Evolutionary conservation across 2,797 vertebrate species (phyloP), one percentile per base, ranked within the genome.

Genomic region (Sphaeramia orbicularis): DNA sequence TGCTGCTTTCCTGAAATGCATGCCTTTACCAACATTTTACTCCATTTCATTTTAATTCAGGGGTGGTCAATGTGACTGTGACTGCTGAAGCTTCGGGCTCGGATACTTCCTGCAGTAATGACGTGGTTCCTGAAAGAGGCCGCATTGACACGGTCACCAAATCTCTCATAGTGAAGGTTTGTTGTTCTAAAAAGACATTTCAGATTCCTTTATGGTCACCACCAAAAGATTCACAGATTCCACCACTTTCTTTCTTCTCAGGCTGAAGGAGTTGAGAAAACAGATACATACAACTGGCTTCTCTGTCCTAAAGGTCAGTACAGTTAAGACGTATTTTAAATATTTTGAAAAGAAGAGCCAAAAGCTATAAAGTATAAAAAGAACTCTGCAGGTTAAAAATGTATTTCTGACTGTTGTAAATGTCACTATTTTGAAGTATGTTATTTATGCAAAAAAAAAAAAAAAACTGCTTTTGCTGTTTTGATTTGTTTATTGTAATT

Each of bases 71-170:
- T 16, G 91, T 97, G 65, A 86, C 91, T 0, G 86, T 95, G 38
- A 92, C 61, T 0, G 95, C 95, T 11, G 89, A 94, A 61, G 93
- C 95, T 3, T 16, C 93, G 41, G 3, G 50, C 0, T 94, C 94
- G 0, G 18, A 68, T 0, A 11, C 68, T 18, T 62, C 45, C 0
- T 97, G 96, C 86, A 76, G 80, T 43, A 90, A 90, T 35, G 90
- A 94, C 53, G 10, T 89, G 1, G 85, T 94, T 1, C 95, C 93
- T 11, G 78, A 87, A 0, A 84, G 86, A 62, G 95, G 95, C 15
- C 92, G 74, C 7, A 88, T 91, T 5, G 94, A 96, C 19, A 80
- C 76, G 32, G 88, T 93, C 54, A 92, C 84, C 8, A 65, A 47
- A 9, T 43, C 84, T 4, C 72, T 94, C 60, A 75, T 85, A 4